Evolutionary conservation across 2,113 vertebrate species (phyloP), one percentile per base, ranked within the genome.

Genomic region (Oncorhynchus kisutch): DNA sequence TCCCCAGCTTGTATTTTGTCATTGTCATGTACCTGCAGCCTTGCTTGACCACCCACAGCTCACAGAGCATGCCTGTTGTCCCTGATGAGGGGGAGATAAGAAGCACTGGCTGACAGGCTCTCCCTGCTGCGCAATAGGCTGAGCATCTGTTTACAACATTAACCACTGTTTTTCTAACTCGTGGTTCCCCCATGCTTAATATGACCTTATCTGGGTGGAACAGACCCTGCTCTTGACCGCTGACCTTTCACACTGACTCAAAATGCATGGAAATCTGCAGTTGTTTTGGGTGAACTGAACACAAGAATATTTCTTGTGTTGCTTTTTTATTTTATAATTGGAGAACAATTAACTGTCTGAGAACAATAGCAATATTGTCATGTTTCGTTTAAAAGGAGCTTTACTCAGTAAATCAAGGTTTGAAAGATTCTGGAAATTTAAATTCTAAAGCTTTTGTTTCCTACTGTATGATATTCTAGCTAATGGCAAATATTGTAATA

Each of bases 251-350:
- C 57, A 67, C 24, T 18, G 22, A 16, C 27, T 75, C 27, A 80
- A 78, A 81, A 77, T 77, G 73, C 66, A 84, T 88, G 82, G 75
- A 87, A 81, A 88, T 83, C 85, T 77, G 34, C 77, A 68, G 11
- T 62, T n/a, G 18, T 62, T 4, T 62, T 12, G 54, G 16, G 13
- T 57, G 54, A 57, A 20, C 54, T 57, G 54, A 57, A 45, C 8
- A 11, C 39, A 45, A 57, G 0, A 2, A 57, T 57, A 4, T 14
- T 20, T 57, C 1, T 57, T 57, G 13, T 16, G 54, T 57, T 20
- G 54, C 16, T 6, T 57, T 45, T 57, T 57, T 54, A 54, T 54
- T 54, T 18, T 54, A 12, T 54, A 54, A 16, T 16, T 20, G 18
- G 54, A 57, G 16, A 57, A 57, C 54, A 57, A 57, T 57, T 57